Base-by-base conservation (phyloP, 2,888 invertebrate species). In the Lepidonotus clava region DNA sequence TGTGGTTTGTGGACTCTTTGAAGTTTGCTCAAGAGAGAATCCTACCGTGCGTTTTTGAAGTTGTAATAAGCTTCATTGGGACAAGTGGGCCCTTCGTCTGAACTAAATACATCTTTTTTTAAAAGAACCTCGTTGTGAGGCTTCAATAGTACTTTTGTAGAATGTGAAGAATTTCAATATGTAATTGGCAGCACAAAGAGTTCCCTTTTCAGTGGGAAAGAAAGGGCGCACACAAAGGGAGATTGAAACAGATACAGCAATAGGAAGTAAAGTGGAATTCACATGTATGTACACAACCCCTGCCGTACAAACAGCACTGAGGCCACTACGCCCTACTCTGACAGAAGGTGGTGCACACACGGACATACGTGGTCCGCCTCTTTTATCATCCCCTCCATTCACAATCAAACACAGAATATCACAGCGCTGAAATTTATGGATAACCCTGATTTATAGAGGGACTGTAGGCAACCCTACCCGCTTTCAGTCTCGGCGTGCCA, bases 231-330 rank as follows among this genome's bases (percentile, higher is more conserved):
- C 61, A 61, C 61, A 61, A 61, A 61, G 28, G 61, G 28, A 28
- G 61, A 28, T 28, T 61, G 28, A 14, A 5, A 24, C 24, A 61
- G 61, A 61, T 24, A 61, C 32, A 61, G 24, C 61, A 61, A 61
- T 61, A 32, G 24, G 28, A 61, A 61, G 61, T 61, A 61, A 61
- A 61, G 61, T 61, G 61, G 24, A 32, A 61, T 61, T 61, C 61
- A n/a, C 2, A 18, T n/a, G n/a, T 61, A 61, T 61, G 61, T 61
- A 28, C 61, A 61, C 61, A 61, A 28, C 28, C 61, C 61, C 61
- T 61, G 61, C 24, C 61, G 11, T 28, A 61, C 61, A 61, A 61
- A 61, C 61, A 61, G 28, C 61, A 53, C 53, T 11, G n/a, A 61
- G 61, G 2, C 28, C n/a, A n/a, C n/a, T n/a, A n/a, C n/a, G n/a